These are phyloP conservation scores for Huso huso DNA, from an alignment of 2,797 vertebrate genomes.

Conservation along the genomic window DNA sequence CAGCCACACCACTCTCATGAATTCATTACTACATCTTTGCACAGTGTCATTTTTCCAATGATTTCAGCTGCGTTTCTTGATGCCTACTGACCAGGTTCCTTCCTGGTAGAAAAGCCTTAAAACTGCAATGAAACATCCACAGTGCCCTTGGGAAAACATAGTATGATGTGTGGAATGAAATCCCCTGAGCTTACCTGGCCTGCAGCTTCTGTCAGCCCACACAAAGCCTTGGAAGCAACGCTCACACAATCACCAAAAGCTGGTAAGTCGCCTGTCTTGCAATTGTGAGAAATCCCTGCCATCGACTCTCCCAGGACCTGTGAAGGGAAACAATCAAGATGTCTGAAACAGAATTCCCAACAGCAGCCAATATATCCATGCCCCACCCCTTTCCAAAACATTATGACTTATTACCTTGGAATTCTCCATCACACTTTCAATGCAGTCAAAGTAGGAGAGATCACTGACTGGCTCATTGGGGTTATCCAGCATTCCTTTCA, in stretches of 20 bases:
- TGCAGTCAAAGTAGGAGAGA: slow-evolving; percentile 97
- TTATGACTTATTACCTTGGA: slow-evolving; percentile 74
- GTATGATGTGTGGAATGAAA: no score
- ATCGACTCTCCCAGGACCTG: slow-evolving; percentile 94
- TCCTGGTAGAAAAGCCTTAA: no score
- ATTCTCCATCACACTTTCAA: slow-evolving; percentile 97
- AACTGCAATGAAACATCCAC: no score
- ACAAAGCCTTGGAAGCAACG: slow-evolving; percentile 92
- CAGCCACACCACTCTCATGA: no score
- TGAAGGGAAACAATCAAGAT: not conserved
- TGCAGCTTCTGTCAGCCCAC: slow-evolving; percentile 89
- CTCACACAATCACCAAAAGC: slow-evolving; percentile 90
- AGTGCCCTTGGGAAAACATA: no score
- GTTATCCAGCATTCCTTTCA: slow-evolving; percentile 89
- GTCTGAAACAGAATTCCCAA: not conserved
- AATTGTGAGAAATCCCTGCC: slow-evolving; percentile 96
- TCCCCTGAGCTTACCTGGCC: slow-evolving; percentile 74
- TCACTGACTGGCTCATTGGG: slow-evolving; percentile 91
- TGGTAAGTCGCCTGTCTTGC: slow-evolving; percentile 85
- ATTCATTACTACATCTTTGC: no score
- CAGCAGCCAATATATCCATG: slow-evolving; percentile 8
- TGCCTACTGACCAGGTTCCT: no score
- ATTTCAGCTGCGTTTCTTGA: no score
- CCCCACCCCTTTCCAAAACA: not conserved
- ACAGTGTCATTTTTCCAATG: no score